These are phyloP conservation scores for Girardia tigrina DNA, from an alignment of 2,888 invertebrate species.

Conservation along the genomic window DNA sequence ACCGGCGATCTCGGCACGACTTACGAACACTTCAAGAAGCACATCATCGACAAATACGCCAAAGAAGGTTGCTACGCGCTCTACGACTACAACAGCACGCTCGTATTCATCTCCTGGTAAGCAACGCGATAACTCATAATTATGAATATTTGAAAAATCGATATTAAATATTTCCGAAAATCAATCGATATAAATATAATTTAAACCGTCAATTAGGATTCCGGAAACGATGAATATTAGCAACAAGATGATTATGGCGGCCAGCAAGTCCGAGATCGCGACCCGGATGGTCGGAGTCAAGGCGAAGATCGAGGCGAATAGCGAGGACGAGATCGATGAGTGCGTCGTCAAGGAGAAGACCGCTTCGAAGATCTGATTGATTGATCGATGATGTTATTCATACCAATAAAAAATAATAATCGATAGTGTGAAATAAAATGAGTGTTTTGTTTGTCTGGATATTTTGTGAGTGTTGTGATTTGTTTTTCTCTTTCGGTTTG, in stretches of 20 bases:
- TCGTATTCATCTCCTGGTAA: background rate
- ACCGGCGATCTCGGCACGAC: background rate
- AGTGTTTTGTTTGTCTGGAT: too few species aligned
- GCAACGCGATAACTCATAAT: too few species aligned
- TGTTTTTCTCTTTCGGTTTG: too few species aligned
- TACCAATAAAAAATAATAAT: too few species aligned
- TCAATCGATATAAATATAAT: background rate
- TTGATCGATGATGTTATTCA: too few species aligned
- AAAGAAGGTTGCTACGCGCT: background rate
- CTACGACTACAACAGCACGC: background rate
- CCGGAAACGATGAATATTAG: background rate
- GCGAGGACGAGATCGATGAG: conserved; percentile 9
- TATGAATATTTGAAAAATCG: too few species aligned
- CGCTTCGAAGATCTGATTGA: background rate
- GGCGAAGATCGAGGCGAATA: conserved; percentile 3
- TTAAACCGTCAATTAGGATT: background rate
- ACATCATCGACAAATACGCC: background rate
- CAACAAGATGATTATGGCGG: background rate
- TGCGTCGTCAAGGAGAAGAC: background rate
- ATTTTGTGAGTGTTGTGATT: too few species aligned
- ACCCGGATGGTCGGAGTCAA: conserved; percentile 1
- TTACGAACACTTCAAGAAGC: background rate
- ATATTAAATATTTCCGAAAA: too few species aligned
- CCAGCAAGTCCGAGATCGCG: background rate
- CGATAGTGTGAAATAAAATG: too few species aligned